Evolutionary conservation across 2,113 vertebrate species (phyloP).

Genomic region (Pimephales promelas): DNA sequence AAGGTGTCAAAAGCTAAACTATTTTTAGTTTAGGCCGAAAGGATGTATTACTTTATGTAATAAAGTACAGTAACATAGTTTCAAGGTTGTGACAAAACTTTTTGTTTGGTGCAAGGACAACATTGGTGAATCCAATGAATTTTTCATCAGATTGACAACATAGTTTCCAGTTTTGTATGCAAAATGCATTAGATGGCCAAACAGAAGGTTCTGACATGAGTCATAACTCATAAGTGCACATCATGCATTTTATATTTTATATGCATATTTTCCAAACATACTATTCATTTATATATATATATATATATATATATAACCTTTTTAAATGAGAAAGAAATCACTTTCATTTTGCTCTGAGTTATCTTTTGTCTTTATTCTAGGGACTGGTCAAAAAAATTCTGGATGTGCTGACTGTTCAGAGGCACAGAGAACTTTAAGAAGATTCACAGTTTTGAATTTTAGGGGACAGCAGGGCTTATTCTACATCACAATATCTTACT

Average conservation of each 20-base stretch:
- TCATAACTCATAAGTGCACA: background rate
- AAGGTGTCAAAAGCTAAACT: too few relatives aligned
- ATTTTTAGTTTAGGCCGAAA: too few relatives aligned
- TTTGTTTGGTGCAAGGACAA: too few relatives aligned
- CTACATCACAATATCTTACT: conserved; percentile 40
- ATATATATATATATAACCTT: background rate
- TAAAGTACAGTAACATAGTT: too few relatives aligned
- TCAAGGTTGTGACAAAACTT: too few relatives aligned
- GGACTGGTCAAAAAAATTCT: background rate
- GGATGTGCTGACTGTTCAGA: background rate
- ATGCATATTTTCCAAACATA: background rate
- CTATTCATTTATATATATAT: background rate
- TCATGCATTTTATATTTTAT: background rate
- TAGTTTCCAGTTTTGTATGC: conserved; percentile 4
- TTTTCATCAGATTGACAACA: background rate
- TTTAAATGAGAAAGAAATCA: background rate
- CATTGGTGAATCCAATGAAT: background rate
- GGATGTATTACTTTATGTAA: too few relatives aligned
- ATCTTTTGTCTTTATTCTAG: background rate
- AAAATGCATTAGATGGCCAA: conserved; percentile 9
- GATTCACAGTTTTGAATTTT: background rate
- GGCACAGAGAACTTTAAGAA: background rate
- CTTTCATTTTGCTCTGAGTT: background rate
- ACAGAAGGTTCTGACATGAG: background rate
- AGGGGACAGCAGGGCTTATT: conserved; percentile 5